Evolutionary conservation across 2,888 invertebrate genomes (phyloP).

Genomic region (Acanthoscelides obtectus): DNA sequence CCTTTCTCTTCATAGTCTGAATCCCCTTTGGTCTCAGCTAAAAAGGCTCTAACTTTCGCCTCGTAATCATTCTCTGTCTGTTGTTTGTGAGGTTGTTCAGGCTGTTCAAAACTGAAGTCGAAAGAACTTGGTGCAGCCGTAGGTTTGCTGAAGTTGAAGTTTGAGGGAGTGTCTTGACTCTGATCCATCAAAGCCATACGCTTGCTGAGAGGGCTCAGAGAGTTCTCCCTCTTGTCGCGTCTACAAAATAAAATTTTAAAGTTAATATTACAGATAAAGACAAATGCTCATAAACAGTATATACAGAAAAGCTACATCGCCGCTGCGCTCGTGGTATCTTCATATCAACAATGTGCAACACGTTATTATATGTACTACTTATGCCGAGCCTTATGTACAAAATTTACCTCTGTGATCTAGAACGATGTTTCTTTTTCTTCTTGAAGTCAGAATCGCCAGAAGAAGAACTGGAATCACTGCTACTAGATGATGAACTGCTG

Average conservation of each 20-base stretch:
- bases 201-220: slow-evolving; percentile 77
- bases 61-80: slow-evolving; percentile 33
- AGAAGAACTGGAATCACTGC: slow-evolving; percentile 59
- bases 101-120: slow-evolving; percentile 50
- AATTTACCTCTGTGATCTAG: slow-evolving; percentile 47
- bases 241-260: slow-evolving; percentile 37
- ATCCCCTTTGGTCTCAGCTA: slow-evolving; percentile 73
- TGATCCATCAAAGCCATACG: slow-evolving; percentile 72
- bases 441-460: slow-evolving; percentile 59
- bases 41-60: slow-evolving; percentile 56
- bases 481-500: slow-evolving; percentile 50
- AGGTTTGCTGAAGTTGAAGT: slow-evolving; percentile 69
- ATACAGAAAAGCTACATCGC: no score
- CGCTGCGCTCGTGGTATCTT: no score
- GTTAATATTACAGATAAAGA: no score
- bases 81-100: slow-evolving; percentile 31
- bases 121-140: slow-evolving; percentile 48
- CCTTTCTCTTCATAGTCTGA: slow-evolving; percentile 76
- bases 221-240: slow-evolving; percentile 60
- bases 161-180: slow-evolving; percentile 49
- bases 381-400: no score
- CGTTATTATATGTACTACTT: no score
- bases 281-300: no score
- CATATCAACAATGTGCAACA: no score
- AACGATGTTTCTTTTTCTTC: slow-evolving; percentile 54